A percentile compares a stretch with the other conserved stretches of the same genome.
Evolutionary conservation across 2,888 invertebrate species (phyloP).

Genomic region (Aphidius colemani): DNA sequence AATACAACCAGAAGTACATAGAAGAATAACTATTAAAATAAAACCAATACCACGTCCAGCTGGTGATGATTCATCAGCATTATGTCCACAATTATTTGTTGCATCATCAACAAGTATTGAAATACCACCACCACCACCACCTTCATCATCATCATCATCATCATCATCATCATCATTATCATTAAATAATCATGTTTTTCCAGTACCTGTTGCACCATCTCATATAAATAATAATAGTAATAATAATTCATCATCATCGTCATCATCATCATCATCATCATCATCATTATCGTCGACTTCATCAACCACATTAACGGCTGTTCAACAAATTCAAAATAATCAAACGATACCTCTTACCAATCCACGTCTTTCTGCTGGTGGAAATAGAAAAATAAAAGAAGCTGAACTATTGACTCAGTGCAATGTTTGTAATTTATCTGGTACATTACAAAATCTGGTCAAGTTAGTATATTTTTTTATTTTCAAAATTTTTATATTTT

Average conservation of each 20-base stretch:
- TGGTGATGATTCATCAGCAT: constrained; percentile 67
- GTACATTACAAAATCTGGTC: constrained; percentile 70
- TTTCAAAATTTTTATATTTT: not conserved
- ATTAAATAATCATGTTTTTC: constrained; percentile 29
- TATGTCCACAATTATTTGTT: constrained; percentile 76
- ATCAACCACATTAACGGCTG: constrained; percentile 40
- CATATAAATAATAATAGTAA: constrained; percentile 7
- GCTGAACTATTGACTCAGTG: constrained; percentile 65
- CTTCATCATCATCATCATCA: constrained; percentile 34
- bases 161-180: constrained; percentile 31
- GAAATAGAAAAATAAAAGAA: constrained; percentile 54
- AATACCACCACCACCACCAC: constrained; percentile 46
- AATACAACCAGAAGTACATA: constrained; percentile 61
- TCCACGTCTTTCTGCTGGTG: constrained; percentile 43
- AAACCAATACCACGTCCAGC: constrained; percentile 80
- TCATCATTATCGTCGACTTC: constrained; percentile 45
- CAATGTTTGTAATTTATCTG: constrained; percentile 70
- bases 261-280: constrained; percentile 38
- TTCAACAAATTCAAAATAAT: constrained; percentile 33
- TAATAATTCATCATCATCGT: constrained; percentile 35
- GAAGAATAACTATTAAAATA: constrained; percentile 82
- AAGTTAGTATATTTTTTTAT: constrained; percentile 61
- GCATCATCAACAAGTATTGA: constrained; percentile 57
- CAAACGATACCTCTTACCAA: constrained; percentile 36
- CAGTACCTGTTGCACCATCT: constrained; percentile 37